Percentiles rank a stretch among this genome's conserved stretches.
These are phyloP conservation scores for Sturnira hondurensis DNA, from an alignment of 2,113 vertebrate genomes.

Conservation along the genomic window DNA sequence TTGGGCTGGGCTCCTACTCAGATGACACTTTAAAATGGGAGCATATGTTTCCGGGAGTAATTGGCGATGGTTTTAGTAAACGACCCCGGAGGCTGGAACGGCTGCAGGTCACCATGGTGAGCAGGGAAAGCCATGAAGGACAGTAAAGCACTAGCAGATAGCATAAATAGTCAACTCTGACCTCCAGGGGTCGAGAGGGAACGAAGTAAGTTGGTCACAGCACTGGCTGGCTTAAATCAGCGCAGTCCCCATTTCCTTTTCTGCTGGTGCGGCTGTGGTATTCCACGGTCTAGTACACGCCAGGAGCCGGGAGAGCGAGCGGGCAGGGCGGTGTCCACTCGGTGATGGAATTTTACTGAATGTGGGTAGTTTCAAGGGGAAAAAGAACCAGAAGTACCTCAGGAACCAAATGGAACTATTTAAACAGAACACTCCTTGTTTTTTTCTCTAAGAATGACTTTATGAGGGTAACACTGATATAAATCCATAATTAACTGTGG, in stretches of 20 bases:
- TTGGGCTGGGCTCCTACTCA: slow-evolving; percentile 57
- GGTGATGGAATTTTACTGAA: slow-evolving; percentile 26
- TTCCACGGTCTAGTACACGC: slow-evolving; percentile 62
- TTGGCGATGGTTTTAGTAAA: slow-evolving; percentile 84
- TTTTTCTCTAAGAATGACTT: slow-evolving; percentile 79
- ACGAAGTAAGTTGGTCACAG: slow-evolving; percentile 85
- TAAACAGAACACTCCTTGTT: slow-evolving; percentile 46
- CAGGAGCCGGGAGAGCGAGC: neutral
- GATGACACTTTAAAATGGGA: slow-evolving; percentile 74
- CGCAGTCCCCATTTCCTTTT: slow-evolving; percentile 80
- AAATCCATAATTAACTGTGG: slow-evolving; percentile 66
- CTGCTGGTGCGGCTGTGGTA: slow-evolving; percentile 61
- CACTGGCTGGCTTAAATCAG: slow-evolving; percentile 83
- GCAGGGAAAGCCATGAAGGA: slow-evolving; percentile 80
- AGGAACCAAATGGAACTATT: slow-evolving; percentile 62
- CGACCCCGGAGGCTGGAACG: slow-evolving; percentile 74
- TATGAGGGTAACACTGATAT: slow-evolving; percentile 72
- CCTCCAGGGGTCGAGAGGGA: slow-evolving; percentile 83
- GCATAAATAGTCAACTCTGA: slow-evolving; percentile 86
- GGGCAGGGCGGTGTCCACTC: neutral
- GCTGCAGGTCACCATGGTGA: slow-evolving; percentile 84
- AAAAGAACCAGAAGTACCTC: slow-evolving; percentile 60
- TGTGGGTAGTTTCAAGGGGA: slow-evolving; percentile 23
- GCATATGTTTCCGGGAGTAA: slow-evolving; percentile 80
- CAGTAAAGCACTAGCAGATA: slow-evolving; percentile 84